Evolutionary conservation across 1,140 invertebrate species (phyloP).

Genomic region (Neodiprion lecontei): DNA sequence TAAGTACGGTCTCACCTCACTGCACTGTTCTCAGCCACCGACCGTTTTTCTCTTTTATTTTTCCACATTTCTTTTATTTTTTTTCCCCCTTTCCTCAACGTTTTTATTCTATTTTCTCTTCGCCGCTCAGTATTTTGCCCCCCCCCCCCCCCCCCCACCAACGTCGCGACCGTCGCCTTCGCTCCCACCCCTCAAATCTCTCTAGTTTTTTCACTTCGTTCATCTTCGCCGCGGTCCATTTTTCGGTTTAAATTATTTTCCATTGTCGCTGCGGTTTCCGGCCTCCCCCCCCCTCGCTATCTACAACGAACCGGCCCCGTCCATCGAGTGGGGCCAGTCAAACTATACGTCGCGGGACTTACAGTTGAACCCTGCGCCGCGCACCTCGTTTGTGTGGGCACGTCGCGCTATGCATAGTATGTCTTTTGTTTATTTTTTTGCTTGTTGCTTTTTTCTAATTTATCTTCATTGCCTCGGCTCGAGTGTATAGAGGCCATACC

Average conservation of each 20-base stretch:
- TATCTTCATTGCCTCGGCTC: background rate
- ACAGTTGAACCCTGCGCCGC: background rate
- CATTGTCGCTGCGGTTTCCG: constrained; percentile 6
- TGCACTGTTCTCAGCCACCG: constrained; percentile 3
- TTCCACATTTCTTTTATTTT: background rate
- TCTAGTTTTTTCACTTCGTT: background rate
- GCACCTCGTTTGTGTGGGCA: background rate
- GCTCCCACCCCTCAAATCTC: too few relatives aligned
- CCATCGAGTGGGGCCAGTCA: constrained; percentile 1
- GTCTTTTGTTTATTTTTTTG: constrained; percentile 1
- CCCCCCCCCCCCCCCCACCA: too few relatives aligned
- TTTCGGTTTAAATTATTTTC: constrained; percentile 8
- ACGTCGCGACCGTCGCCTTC: too few relatives aligned
- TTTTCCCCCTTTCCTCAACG: background rate
- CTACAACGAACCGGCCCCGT: background rate
- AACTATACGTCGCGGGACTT: background rate
- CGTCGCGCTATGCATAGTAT: background rate
- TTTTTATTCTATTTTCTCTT: too few relatives aligned
- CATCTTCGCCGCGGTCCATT: constrained; percentile 4
- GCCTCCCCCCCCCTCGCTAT: background rate
- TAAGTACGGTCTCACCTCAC: constrained; percentile 6
- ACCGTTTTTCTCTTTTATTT: constrained; percentile 2
- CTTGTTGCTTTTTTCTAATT: background rate
- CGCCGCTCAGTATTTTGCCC: too few relatives aligned
- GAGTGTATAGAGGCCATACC: background rate